These are phyloP conservation scores for Pycnomerus fuliginosus DNA, from an alignment of 2,888 invertebrate genomes.

Conservation along the genomic window DNA sequence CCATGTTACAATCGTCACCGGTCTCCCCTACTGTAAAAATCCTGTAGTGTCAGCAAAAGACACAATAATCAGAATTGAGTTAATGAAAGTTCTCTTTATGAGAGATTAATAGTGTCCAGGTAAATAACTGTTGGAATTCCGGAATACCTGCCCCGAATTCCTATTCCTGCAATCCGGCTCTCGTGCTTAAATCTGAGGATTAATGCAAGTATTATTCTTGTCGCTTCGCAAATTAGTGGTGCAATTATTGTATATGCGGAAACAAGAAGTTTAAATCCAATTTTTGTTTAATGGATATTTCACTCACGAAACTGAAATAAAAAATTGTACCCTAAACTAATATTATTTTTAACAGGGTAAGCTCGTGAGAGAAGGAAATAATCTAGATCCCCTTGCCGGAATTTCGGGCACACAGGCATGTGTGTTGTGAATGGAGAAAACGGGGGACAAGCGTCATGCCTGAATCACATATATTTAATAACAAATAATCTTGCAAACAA, in stretches of 20 bases:
- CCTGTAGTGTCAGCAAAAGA: too few species aligned
- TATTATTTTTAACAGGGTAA: conserved; percentile 20
- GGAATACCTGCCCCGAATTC: conserved; percentile 24
- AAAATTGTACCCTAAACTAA: conserved; percentile 14
- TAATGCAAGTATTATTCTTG: conserved; percentile 23
- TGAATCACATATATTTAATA: conserved; percentile 40
- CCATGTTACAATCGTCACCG: too few species aligned
- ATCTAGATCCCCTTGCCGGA: conserved; percentile 16
- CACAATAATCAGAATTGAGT: too few species aligned
- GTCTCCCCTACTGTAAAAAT: too few species aligned
- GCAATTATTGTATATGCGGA: background rate
- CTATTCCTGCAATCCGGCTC: conserved; percentile 5
- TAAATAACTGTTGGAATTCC: conserved; percentile 30
- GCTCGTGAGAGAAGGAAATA: conserved; percentile 12
- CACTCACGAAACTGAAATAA: conserved; percentile 1
- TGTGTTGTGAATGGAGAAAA: conserved; percentile 15
- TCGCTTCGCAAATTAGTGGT: conserved; percentile 24
- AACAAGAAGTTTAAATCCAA: background rate
- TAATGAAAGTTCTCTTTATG: conserved; percentile 28
- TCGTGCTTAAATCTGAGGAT: conserved; percentile 22
- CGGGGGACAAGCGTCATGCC: conserved; percentile 25
- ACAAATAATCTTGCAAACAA: conserved; percentile 42
- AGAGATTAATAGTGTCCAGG: conserved; percentile 29
- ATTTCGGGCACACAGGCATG: conserved; percentile 17
- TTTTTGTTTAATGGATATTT: background rate